Conservation (phyloP, 2,888 invertebrate species). For the Hirtodrosophila trivittata region DNA sequence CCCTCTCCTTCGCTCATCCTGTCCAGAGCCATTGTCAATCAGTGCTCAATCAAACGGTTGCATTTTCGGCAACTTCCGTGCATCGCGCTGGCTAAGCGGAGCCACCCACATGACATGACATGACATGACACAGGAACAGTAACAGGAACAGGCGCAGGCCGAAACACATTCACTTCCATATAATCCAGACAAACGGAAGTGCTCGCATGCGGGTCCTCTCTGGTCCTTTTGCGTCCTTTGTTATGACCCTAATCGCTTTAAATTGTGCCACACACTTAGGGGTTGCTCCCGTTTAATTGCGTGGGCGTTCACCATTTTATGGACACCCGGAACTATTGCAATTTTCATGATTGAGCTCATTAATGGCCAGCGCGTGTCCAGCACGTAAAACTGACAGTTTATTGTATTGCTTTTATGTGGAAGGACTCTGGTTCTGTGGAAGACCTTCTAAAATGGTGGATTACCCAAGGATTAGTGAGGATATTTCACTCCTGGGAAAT, state of each 20-base stretch:
- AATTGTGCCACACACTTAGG: conserved; percentile 61
- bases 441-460: not conserved
- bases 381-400: conserved; percentile 22
- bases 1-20: conserved; percentile 1
- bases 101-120: conserved; percentile 61
- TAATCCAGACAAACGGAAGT: conserved; percentile 57
- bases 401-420: conserved; percentile 32
- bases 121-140: conserved; percentile 5
- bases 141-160: not conserved
- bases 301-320: conserved; percentile 72
- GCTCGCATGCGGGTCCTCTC: conserved; percentile 55
- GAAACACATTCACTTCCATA: conserved; percentile 3
- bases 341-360: conserved; percentile 55
- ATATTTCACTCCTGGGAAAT: not conserved
- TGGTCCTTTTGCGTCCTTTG: conserved; percentile 22
- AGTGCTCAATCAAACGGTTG: conserved; percentile 69
- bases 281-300: conserved; percentile 63
- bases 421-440: not conserved
- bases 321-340: conserved; percentile 65
- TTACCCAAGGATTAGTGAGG: not conserved
- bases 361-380: conserved; percentile 53
- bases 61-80: conserved; percentile 71
- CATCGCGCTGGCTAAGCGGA: not conserved
- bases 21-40: conserved; percentile 60
- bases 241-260: conserved; percentile 77